Percentiles rank a stretch among this genome's conserved stretches.
Evolutionary conservation across 2,797 vertebrate species (phyloP).

Genomic region (Tympanoctomys barrerae): DNA sequence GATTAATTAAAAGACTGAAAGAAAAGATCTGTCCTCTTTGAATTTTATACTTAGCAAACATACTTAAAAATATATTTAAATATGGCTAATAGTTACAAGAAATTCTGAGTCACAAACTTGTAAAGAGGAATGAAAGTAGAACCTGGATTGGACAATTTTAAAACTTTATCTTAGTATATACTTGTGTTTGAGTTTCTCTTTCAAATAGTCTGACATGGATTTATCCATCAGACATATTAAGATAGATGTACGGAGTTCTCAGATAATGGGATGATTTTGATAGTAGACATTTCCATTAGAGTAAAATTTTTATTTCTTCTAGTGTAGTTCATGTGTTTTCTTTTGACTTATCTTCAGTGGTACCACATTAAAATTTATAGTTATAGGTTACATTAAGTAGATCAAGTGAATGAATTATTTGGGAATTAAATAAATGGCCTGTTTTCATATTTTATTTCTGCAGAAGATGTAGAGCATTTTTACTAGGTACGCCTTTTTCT

Average conservation of each 20-base stretch:
- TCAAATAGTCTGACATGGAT: background rate
- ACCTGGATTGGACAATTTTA: background rate
- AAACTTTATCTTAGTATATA: background rate
- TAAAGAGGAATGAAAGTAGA: constrained; percentile 28
- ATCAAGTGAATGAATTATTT: constrained; percentile 49
- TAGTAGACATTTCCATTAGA: constrained; percentile 43
- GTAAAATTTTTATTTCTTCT: constrained; percentile 47
- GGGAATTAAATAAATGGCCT: constrained; percentile 57
- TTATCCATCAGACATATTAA: constrained; percentile 31
- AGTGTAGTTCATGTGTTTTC: constrained; percentile 35
- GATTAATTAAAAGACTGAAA: no score
- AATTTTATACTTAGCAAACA: no score
- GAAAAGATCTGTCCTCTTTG: no score
- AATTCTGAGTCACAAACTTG: constrained; percentile 45
- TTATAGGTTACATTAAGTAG: background rate
- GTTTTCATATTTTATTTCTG: constrained; percentile 47
- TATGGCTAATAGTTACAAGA: constrained; percentile 9
- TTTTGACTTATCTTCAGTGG: constrained; percentile 51
- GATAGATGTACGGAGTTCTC: background rate
- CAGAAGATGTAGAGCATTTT: constrained; percentile 13
- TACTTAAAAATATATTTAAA: background rate
- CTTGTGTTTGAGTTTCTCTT: constrained; percentile 36
- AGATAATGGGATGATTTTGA: constrained; percentile 43
- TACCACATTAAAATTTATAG: constrained; percentile 58
- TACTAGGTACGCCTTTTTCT: constrained; percentile 30